Evolutionary conservation across 2,888 invertebrate genomes (phyloP).

Genomic region (Dryobotodes eremita): DNA sequence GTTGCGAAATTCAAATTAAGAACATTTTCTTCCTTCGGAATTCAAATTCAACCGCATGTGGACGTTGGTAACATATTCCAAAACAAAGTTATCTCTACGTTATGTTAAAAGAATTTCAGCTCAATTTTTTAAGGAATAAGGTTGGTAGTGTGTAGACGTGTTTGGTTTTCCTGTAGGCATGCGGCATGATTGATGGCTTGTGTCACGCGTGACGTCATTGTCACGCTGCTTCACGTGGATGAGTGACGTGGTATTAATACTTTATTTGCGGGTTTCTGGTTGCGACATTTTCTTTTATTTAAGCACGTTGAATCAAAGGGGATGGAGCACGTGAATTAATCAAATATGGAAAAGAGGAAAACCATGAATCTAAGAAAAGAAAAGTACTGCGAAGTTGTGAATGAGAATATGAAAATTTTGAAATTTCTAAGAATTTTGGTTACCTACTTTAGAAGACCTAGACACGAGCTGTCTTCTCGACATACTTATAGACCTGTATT

Average conservation of each 20-base stretch:
- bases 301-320: slow-evolving; percentile 40
- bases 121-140: slow-evolving; percentile 50
- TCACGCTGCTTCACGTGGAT: slow-evolving; percentile 83
- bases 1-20: slow-evolving; percentile 33
- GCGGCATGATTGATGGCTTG: slow-evolving; percentile 86
- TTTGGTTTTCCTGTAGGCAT: slow-evolving; percentile 79
- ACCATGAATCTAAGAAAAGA: background rate
- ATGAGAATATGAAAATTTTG: background rate
- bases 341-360: slow-evolving; percentile 42
- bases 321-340: slow-evolving; percentile 48
- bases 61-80: slow-evolving; percentile 73
- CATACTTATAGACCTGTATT: too few species aligned
- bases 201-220: slow-evolving; percentile 85
- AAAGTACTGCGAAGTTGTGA: background rate
- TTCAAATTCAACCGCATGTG: slow-evolving; percentile 52
- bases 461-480: background rate
- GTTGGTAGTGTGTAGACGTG: slow-evolving; percentile 46
- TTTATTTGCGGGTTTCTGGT: slow-evolving; percentile 71
- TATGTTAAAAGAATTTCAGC: slow-evolving; percentile 53
- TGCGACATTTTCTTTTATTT: slow-evolving; percentile 66
- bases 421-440: background rate
- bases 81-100: slow-evolving; percentile 53
- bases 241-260: slow-evolving; percentile 82
- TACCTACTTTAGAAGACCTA: too few species aligned
- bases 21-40: slow-evolving; percentile 36